Evolutionary conservation across 2,797 vertebrate genomes (phyloP), one percentile per base, ranked within the genome.

Genomic region (Pampus argenteus): DNA sequence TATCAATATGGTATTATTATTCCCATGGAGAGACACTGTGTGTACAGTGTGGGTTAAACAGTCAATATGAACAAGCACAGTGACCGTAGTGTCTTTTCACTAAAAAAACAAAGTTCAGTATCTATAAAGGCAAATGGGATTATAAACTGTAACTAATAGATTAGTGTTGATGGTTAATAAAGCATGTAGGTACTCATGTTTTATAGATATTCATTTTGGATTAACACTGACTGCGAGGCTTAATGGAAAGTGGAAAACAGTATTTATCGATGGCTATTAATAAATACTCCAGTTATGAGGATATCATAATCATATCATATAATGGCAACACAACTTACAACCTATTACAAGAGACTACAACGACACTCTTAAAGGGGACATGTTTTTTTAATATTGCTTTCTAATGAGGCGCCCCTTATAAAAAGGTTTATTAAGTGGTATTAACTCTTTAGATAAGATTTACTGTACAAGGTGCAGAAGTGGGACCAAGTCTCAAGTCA

Each of bases 1-100:
- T 63, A 78, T 78, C 57, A 72, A 64, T 49, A 56, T 55, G 49
- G 48, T 14, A 5, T 11, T 28, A 26, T 49, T 42, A 49, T 5
- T 23, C 14, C 31, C 15, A 60, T 23, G 48, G 31, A 48, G 2
- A 31, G 47, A 5, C n/a, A 6, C 11, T 22, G 36, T 45, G 40
- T 59, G 34, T n/a, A 0, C 20, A 6, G 29, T n/a, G 18, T 20
- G 6, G 6, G 17, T 18, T 44, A 36, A 36, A 36, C 34, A 14
- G 28, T n/a, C 25, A 42, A 49, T 20, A 18, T 3, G 22, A 42
- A 23, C 34, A 48, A 6, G 1, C 9, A 28, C 1, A 7, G 17
- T 25, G 45, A 40, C 17, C 13, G 11, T 6, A 44, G 52, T 11
- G 38, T 34, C n/a, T 61, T 66, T 22, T 56, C 13, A 56, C 17